Base-by-base conservation (phyloP, 2,797 vertebrate species). In the Crocidura indochinensis region DNA sequence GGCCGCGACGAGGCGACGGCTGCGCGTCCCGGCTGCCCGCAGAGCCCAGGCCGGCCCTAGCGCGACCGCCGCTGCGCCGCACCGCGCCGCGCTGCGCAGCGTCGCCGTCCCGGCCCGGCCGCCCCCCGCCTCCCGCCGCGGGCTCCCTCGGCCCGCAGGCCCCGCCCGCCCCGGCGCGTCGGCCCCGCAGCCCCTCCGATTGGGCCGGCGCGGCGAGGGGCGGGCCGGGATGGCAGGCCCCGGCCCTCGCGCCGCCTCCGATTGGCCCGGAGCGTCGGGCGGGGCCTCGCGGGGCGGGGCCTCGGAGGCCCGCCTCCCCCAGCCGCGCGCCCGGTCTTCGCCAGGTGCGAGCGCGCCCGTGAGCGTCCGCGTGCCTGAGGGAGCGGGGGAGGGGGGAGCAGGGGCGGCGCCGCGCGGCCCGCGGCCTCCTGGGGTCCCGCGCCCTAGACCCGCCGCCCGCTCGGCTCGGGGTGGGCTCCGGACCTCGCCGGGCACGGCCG, bases 281-380 rank as follows among this genome's bases (percentile, higher is more conserved):
- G 38, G 38, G 38, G 38, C 5, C 38, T 38, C 0, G 1, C 31
- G 10, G 95, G 87, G 76, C 76, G 73, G 71, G 60, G 64, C 1
- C 6, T 0, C 1, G 0, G 15, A 31, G 68, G 65, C 83, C 49
- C 93, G 87, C 46, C 0, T 24, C 12, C 0, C 27, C 12, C 27
- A 14, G 1, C 38, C 84, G 26, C 69, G 53, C 74, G 53, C 88
- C 8, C 80, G 31, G 81, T 46, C 0, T 64, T 65, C n/a, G 86
- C 96, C 96, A 96, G 96, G 96, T 96, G 92, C 87, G 95, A 91
- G 88, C 95, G 92, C 94, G 94, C 88, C 72, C 72, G 87, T 76
- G 94, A 87, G 96, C 95, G 96, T 96, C 90, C 94, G 90, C 95
- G 96, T 69, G 69, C 85, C 17, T 56, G n/a, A 24, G 67, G 53